These are phyloP conservation scores for Drosophila oshimai DNA, from an alignment of 1,140 invertebrate genomes.

Conservation along the genomic window DNA sequence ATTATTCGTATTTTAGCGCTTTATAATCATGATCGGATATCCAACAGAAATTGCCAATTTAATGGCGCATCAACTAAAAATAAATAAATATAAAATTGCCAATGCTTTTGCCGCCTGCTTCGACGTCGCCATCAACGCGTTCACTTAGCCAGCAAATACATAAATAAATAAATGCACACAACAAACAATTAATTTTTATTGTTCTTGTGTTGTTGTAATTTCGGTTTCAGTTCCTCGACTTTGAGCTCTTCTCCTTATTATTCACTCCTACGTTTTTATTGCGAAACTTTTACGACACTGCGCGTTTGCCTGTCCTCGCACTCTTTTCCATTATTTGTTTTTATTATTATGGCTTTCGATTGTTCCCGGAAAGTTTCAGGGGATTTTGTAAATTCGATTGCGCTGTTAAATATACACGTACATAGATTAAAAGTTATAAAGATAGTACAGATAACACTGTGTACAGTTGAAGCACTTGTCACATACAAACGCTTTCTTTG, in stretches of 20 bases:
- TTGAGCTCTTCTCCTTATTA: constrained; percentile 35
- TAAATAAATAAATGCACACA: constrained; percentile 50
- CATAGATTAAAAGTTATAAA: constrained; percentile 12
- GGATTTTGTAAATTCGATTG: constrained; percentile 31
- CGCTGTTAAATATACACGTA: background rate
- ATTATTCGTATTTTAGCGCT: constrained; percentile 23
- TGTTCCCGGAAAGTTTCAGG: constrained; percentile 34
- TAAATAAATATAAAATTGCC: constrained; percentile 62
- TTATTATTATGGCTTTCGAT: constrained; percentile 42
- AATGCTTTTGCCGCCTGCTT: constrained; percentile 17
- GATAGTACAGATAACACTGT: constrained; percentile 3
- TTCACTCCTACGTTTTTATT: constrained; percentile 47
- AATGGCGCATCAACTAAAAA: constrained; percentile 76
- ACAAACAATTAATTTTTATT: constrained; percentile 49
- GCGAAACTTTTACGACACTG: constrained; percentile 55
- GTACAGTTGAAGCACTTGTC: constrained; percentile 22
- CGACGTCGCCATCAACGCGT: constrained; percentile 3
- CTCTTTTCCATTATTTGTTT: constrained; percentile 1
- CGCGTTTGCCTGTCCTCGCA: constrained; percentile 15
- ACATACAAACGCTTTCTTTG: constrained; percentile 4
- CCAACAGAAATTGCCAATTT: constrained; percentile 58
- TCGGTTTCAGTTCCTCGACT: background rate
- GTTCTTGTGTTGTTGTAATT: constrained; percentile 13
- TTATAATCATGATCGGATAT: constrained; percentile 44
- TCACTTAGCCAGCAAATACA: constrained; percentile 30